Percentiles rank a stretch among this genome's conserved stretches.
Conservation (phyloP, 1,140 invertebrate genomes). For the Hylaeus anthracinus region DNA sequence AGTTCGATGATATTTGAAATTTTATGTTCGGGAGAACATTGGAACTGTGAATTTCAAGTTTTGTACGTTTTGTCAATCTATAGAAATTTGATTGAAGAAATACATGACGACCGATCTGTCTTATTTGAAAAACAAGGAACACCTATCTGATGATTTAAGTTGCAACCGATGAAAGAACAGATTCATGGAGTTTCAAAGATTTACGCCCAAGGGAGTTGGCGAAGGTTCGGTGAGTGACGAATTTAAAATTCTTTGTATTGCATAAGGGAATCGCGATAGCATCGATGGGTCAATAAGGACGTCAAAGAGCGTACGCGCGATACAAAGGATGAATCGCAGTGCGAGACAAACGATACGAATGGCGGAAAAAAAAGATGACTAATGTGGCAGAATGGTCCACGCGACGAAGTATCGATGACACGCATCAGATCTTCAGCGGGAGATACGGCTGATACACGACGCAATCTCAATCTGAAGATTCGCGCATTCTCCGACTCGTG, state of each 20-base stretch:
- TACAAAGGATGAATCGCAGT: background rate
- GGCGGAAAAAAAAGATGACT: background rate
- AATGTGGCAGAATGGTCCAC: slow-evolving; percentile 4
- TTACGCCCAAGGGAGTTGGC: background rate
- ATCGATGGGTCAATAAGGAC: background rate
- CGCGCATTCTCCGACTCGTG: slow-evolving; percentile 9
- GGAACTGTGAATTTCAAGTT: too few species aligned
- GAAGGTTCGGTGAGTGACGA: background rate
- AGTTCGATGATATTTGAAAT: too few species aligned
- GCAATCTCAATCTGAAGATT: slow-evolving; percentile 43
- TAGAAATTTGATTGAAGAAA: too few species aligned
- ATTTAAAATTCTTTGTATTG: background rate
- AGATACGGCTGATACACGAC: slow-evolving; percentile 42
- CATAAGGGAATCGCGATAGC: background rate
- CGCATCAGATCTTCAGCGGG: slow-evolving; percentile 17
- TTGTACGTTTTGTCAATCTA: too few species aligned
- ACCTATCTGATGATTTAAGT: too few species aligned
- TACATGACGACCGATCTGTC: too few species aligned
- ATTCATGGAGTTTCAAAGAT: too few species aligned
- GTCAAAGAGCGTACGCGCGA: background rate
- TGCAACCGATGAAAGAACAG: too few species aligned
- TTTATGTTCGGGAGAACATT: too few species aligned
- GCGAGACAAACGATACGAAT: background rate
- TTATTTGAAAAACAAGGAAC: too few species aligned
- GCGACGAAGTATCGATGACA: slow-evolving; percentile 32